A percentile compares a stretch with the other conserved stretches of the same genome.
These are phyloP conservation scores for Amphiura filiformis DNA, from an alignment of 35 echinoderm and acorn worm species.

Conservation along the genomic window DNA sequence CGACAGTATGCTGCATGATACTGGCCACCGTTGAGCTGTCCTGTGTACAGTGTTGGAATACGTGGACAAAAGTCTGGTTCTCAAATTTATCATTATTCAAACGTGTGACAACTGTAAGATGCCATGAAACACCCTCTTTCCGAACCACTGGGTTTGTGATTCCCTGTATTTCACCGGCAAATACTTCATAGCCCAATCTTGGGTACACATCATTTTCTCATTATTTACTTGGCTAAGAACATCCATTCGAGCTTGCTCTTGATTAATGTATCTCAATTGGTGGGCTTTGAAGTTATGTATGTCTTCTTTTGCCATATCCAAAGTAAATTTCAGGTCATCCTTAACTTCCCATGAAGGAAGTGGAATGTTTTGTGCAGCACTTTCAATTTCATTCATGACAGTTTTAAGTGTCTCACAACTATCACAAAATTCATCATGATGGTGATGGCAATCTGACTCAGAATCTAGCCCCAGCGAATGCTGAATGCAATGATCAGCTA, in stretches of 20 bases:
- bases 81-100: too few relatives aligned
- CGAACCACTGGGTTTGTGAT: too few relatives aligned
- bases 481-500: too few relatives aligned
- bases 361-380: background rate
- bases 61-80: too few relatives aligned
- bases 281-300: conserved; percentile 2
- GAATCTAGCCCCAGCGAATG: background rate
- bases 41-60: too few relatives aligned
- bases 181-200: too few relatives aligned
- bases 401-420: background rate
- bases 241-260: background rate
- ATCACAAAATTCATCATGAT: background rate
- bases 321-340: background rate
- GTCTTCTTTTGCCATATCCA: conserved; percentile 16
- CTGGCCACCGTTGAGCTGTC: too few relatives aligned
- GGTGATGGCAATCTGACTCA: background rate
- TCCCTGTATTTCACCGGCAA: too few relatives aligned
- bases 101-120: too few relatives aligned
- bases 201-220: background rate
- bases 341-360: background rate
- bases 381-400: background rate
- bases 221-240: background rate
- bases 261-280: conserved; percentile 19
- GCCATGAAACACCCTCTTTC: too few relatives aligned
- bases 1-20: too few relatives aligned